Evolutionary conservation across 2,797 vertebrate species (phyloP), one percentile per base, ranked within the genome.

Genomic region (Anguilla anguilla): DNA sequence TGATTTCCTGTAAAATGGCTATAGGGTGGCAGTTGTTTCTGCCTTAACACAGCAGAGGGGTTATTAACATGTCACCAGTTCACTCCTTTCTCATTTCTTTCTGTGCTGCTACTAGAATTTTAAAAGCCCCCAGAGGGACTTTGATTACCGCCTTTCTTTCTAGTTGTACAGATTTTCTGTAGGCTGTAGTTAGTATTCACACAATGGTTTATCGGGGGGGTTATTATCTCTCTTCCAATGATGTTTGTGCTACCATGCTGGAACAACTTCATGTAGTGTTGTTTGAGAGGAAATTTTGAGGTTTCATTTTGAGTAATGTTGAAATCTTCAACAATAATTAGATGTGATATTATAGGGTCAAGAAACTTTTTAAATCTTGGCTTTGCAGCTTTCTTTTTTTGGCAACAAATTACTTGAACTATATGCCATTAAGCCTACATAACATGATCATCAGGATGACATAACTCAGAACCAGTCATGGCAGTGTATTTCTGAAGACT

Each of bases 121-220:
- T 87, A 86, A 88, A 84, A 35, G 87, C 83, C 92, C 91, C 88
- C 89, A 6, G 89, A 59, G 88, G 92, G 86, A 89, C 51, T 84
- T 90, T 93, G 91, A 93, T 92, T 92, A 90, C 87, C 86, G 89
- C 90, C 89, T 91, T 83, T 64, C 61, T 57, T 64, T 2, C n/a
- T 83, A 64, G 49, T 5, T 79, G n/a, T 57, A 86, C 39, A 67
- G 9, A 83, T 87, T 84, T 31, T 83, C 74, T 67, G 84, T 83
- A 72, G 88, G 49, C 57, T 22, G 46, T 64, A 84, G 49, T 83
- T n/a, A 72, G 43, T 55, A 31, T 19, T 28, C 53, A 57, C 55
- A 31, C 43, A 82, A 51, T 82, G 1, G 22, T 25, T 51, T n/a
- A 59, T 35, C 6, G 15, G 15, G 15, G 15, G 28, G 17, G 49